Base-by-base conservation (phyloP, 2,888 invertebrate genomes). In the Habrosyne pyritoides region DNA sequence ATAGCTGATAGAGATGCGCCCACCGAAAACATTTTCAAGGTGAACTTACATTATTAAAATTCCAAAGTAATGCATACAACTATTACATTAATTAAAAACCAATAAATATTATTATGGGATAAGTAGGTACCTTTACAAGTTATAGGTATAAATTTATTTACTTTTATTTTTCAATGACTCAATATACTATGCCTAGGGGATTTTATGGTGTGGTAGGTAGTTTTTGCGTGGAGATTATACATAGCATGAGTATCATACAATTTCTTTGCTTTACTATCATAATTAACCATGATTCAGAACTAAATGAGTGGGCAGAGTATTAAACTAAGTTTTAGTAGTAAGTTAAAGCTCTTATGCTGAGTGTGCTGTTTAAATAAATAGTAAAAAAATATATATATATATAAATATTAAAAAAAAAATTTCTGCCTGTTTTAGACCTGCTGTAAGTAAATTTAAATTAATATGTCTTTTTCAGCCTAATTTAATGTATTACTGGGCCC, bases 401-500 rank as follows among this genome's bases (percentile, higher is more conserved):
- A n/a, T n/a, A n/a, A n/a, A n/a, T n/a, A n/a, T n/a, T n/a, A n/a
- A n/a, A n/a, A n/a, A n/a, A n/a, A n/a, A n/a, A n/a, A n/a, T n/a
- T n/a, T n/a, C n/a, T n/a, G n/a, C n/a, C n/a, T n/a, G n/a, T n/a
- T n/a, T n/a, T n/a, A n/a, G n/a, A n/a, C n/a, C n/a, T n/a, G n/a
- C n/a, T n/a, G n/a, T n/a, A n/a, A n/a, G 12, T 30, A 30, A 7
- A 30, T 30, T 12, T 1, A 48, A 48, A 10, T 12, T 22, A 49
- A 14, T 49, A 18, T 50, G 0, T 42, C 8, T 67, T 68, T 89
- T 94, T 30, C 88, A 98, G 98, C 96, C 97, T 58, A 97, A 96
- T 86, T 94, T 96, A 78, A 97, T 97, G 96, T 98, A 98, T 89
- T 97, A 96, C 83, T 98, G 98, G 98, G 94, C 97, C 22, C 96